phyloP scores from a whole-genome alignment of 2,797 vertebrate species.

The Chelidonichthys spinosus region DNA sequence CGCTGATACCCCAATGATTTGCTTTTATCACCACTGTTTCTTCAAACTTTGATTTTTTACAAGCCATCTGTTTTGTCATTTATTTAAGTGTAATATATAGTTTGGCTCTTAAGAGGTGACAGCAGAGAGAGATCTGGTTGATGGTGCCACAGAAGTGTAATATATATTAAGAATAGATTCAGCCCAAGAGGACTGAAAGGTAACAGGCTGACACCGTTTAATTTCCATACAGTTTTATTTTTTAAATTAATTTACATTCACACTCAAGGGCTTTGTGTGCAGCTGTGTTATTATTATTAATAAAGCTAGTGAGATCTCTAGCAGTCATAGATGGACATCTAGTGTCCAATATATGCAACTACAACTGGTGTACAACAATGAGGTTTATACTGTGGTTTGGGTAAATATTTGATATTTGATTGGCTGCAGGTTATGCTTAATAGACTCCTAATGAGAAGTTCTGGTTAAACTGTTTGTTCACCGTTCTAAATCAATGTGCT shows the following conservation, averaged over 20 bases:
- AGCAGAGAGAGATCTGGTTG: neutral
- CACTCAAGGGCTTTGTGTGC: neutral
- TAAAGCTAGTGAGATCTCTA: neutral
- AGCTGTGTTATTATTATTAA: neutral
- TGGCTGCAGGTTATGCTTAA: too few species aligned
- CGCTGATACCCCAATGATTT: too few species aligned
- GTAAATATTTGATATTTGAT: too few species aligned
- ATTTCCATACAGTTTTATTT: neutral
- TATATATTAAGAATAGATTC: neutral
- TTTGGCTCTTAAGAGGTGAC: neutral
- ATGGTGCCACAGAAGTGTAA: fast-evolving
- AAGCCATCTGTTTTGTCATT: neutral
- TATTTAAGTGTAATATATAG: neutral
- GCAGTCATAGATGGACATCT: slow-evolving; percentile 18
- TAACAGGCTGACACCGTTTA: too few species aligned
- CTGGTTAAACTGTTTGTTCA: too few species aligned
- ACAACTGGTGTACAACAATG: neutral
- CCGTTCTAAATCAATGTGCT: too few species aligned
- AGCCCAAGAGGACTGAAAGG: neutral
- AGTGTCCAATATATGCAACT: slow-evolving; percentile 16
- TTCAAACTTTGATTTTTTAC: neutral
- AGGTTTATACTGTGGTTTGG: neutral
- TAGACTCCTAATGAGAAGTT: too few species aligned
- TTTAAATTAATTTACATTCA: neutral
- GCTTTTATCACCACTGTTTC: neutral